These are phyloP conservation scores for Prinia subflava DNA, from an alignment of 2,113 vertebrate genomes.

Conservation along the genomic window DNA sequence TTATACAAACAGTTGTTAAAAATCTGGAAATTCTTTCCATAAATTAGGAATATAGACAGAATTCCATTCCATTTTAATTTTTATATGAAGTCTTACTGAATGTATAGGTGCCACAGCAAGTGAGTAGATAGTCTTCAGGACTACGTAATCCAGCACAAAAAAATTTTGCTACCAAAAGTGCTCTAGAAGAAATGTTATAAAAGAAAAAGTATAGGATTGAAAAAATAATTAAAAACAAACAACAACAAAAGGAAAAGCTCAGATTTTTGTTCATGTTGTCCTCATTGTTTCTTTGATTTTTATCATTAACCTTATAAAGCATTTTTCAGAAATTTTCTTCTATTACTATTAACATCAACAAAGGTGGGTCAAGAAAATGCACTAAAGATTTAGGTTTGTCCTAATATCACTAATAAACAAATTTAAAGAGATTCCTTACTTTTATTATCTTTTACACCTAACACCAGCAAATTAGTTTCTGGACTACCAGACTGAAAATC, in stretches of 20 bases:
- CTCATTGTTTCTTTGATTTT: background rate
- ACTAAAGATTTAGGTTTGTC: background rate
- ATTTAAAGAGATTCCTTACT: background rate
- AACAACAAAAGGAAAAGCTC: background rate
- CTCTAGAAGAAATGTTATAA: background rate
- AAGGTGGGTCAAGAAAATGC: background rate
- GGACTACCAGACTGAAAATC: background rate
- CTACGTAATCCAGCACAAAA: background rate
- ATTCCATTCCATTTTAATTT: background rate
- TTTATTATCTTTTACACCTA: background rate
- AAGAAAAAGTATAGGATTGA: background rate
- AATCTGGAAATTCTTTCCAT: background rate
- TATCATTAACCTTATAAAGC: background rate
- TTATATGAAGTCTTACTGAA: background rate
- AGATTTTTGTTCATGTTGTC: background rate
- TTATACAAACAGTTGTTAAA: background rate
- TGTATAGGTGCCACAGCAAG: background rate
- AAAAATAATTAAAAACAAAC: background rate
- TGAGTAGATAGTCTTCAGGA: background rate
- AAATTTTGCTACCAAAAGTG: fast-evolving
- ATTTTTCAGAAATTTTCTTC: background rate
- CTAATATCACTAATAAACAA: background rate
- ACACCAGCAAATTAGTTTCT: fast-evolving
- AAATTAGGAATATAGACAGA: background rate
- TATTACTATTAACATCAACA: background rate